These are phyloP conservation scores for Acanthochromis polyacanthus DNA, from an alignment of 2,113 vertebrate genomes.

Conservation along the genomic window DNA sequence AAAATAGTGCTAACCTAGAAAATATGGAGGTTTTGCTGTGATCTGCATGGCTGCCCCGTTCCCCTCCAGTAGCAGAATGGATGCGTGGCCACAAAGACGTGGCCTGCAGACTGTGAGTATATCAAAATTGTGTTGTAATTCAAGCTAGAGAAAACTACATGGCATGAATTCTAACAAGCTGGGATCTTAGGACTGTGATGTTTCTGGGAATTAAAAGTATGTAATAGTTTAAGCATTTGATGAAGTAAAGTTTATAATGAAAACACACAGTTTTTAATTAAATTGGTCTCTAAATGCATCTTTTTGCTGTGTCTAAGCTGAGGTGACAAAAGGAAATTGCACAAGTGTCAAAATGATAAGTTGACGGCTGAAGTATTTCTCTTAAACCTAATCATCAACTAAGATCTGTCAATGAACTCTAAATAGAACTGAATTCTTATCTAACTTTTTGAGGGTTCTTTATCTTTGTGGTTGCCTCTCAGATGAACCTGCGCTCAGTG, in stretches of 20 bases:
- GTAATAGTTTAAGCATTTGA: not conserved
- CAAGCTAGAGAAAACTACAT: no score
- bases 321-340: not conserved
- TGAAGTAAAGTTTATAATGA: no score
- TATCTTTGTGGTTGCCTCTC: slow-evolving; percentile 38
- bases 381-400: not conserved
- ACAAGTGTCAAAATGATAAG: not conserved
- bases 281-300: not conserved
- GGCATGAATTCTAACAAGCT: no score
- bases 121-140: not conserved
- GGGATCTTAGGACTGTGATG: not conserved
- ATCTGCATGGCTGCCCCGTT: slow-evolving; percentile 72
- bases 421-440: not conserved
- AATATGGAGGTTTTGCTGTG: slow-evolving; percentile 67
- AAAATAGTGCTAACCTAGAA: slow-evolving; percentile 41
- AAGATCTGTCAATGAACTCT: not conserved
- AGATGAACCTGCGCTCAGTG: slow-evolving; percentile 99
- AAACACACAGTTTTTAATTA: not conserved
- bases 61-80: slow-evolving; percentile 82
- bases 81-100: slow-evolving; percentile 84
- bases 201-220: not conserved
- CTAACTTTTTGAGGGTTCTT: not conserved
- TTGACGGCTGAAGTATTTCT: not conserved
- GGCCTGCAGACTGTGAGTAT: slow-evolving; percentile 84
- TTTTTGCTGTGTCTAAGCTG: not conserved